Percentiles rank a stretch among this genome's conserved stretches.
Evolutionary conservation across 2,797 vertebrate species (phyloP).

Genomic region (Heteromormyrus szaboi): DNA sequence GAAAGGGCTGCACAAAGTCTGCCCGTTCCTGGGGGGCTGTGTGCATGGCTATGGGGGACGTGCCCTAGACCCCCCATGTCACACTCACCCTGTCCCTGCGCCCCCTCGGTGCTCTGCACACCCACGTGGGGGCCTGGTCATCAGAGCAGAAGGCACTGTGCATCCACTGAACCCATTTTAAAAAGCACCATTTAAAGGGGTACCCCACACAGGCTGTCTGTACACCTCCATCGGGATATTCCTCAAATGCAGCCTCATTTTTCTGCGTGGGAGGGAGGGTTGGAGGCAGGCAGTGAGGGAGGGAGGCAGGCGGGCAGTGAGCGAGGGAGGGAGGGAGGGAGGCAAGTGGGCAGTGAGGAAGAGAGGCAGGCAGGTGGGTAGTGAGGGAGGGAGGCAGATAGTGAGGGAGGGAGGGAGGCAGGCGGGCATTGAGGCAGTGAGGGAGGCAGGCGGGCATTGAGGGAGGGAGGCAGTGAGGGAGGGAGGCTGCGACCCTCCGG

Average conservation of each 20-base stretch:
- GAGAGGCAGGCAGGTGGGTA: too few relatives aligned
- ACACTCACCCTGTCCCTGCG: background rate
- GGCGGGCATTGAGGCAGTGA: too few relatives aligned
- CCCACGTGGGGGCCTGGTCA: background rate
- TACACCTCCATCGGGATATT: background rate
- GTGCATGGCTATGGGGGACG: background rate
- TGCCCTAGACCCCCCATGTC: background rate
- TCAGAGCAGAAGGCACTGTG: background rate
- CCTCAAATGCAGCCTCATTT: background rate
- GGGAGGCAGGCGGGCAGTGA: too few relatives aligned
- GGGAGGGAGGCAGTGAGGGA: background rate
- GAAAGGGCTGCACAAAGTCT: conserved; percentile 53
- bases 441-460: background rate
- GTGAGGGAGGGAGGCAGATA: too few relatives aligned
- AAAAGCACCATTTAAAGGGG: background rate
- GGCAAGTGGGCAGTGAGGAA: background rate
- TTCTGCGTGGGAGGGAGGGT: background rate
- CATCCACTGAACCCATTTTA: background rate
- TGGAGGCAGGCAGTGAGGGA: background rate
- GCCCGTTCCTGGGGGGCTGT: conserved; percentile 16
- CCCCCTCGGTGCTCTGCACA: background rate
- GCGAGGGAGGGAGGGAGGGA: too few relatives aligned
- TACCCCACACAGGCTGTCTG: background rate
- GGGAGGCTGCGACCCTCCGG: background rate
- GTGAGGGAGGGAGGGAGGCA: background rate